These are phyloP conservation scores for Heteractis magnifica DNA, from an alignment of 92 coral and sea anemone species.

Conservation along the genomic window DNA sequence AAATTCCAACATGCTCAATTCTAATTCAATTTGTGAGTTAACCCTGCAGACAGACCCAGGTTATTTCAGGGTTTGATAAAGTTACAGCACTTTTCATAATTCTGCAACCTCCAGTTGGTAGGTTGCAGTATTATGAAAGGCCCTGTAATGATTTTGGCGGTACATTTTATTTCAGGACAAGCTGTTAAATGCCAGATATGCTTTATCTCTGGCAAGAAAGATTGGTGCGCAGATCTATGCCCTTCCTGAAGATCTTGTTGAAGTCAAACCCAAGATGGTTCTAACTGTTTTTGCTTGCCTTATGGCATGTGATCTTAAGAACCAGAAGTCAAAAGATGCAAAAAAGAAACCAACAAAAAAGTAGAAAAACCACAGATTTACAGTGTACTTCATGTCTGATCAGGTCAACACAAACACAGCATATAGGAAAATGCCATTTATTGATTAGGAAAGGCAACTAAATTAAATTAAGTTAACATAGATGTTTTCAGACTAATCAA, in stretches of 20 bases:
- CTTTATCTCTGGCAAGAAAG: conserved; percentile 84
- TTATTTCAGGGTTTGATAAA: too few relatives aligned
- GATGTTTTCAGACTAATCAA: too few relatives aligned
- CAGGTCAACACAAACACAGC: too few relatives aligned
- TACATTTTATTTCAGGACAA: conserved; percentile 60
- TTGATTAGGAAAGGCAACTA: too few relatives aligned
- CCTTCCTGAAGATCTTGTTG: conserved; percentile 90
- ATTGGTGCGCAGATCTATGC: conserved; percentile 94
- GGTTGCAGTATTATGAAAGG: not conserved
- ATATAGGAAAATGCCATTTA: too few relatives aligned
- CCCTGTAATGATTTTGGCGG: too few relatives aligned
- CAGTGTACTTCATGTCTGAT: not conserved
- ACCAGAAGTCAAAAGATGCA: not conserved
- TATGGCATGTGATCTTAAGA: conserved; percentile 53
- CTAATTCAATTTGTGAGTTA: too few relatives aligned
- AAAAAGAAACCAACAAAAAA: conserved; percentile 16
- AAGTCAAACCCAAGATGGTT: conserved; percentile 96
- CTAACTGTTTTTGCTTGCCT: conserved; percentile 91
- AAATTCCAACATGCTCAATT: too few relatives aligned
- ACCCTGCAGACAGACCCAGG: too few relatives aligned
- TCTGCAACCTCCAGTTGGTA: not conserved
- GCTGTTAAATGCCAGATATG: conserved; percentile 85
- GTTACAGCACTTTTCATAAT: too few relatives aligned
- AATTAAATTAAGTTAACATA: too few relatives aligned
- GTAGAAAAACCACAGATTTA: not conserved